These are phyloP conservation scores for Cladorhizidae sp. DNA, from an alignment of 37 sponge, comb jelly and placozoan genomes.

Conservation along the genomic window DNA sequence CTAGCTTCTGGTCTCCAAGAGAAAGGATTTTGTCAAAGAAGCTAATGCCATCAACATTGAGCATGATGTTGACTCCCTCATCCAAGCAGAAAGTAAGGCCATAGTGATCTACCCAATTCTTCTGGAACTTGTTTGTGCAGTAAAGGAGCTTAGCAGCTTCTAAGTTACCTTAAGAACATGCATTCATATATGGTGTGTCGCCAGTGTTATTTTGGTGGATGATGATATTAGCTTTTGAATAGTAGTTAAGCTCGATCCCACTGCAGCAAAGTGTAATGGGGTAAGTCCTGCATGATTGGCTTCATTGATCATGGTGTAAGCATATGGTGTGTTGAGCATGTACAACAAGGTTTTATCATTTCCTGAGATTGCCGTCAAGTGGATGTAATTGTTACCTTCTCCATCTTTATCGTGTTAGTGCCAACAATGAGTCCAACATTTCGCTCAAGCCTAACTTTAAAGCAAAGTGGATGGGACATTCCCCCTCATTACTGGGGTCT, in stretches of 20 bases:
- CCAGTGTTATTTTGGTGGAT: conserved; percentile 59
- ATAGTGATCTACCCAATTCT: conserved; percentile 36
- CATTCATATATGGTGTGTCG: conserved; percentile 64
- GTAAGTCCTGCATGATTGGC: conserved; percentile 43
- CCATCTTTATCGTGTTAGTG: conserved; percentile 15
- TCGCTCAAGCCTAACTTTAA: conserved; percentile 5
- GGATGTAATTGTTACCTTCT: conserved; percentile 55
- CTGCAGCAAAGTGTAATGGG: conserved; percentile 78
- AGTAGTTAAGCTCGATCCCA: conserved; percentile 18
- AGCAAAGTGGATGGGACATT: conserved; percentile 55
- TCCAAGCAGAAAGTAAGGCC: conserved; percentile 69
- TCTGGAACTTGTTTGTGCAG: conserved; percentile 60
- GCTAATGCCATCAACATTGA: conserved; percentile 58
- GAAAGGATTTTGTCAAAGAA: conserved; percentile 83
- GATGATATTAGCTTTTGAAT: conserved; percentile 67
- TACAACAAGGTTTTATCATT: conserved; percentile 17
- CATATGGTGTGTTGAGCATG: conserved; percentile 14
- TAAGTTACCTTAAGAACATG: conserved; percentile 49
- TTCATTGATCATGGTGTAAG: conserved; percentile 54
- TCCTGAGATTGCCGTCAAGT: conserved; percentile 56
- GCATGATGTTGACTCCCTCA: conserved; percentile 55
- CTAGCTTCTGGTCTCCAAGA: conserved; percentile 21
- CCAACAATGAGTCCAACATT: conserved; percentile 7
- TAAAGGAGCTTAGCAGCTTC: conserved; percentile 46
- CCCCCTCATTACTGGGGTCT: conserved; percentile 3